Base-by-base conservation (phyloP, 2,797 vertebrate genomes). In the Sarcoramphus papa region DNA sequence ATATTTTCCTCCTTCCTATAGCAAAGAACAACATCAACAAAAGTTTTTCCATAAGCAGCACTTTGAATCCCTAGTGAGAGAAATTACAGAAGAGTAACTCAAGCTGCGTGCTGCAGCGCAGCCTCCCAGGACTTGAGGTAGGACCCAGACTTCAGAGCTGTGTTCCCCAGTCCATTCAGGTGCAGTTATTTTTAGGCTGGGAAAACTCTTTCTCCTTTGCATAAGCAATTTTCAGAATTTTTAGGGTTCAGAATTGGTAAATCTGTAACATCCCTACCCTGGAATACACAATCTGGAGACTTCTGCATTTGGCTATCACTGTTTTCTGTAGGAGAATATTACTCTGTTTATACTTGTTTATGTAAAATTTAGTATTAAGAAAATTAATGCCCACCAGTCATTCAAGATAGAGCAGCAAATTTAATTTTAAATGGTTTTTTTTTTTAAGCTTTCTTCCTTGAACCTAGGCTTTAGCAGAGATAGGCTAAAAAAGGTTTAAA, bases 391-490 rank as follows among this genome's bases (percentile, higher is more conserved):
- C 35, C 9, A 6, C 41, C 22, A 69, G 18, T 81, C 62, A 65
- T 78, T 81, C 19, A 59, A 54, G 50, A 47, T 69, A 62, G 81
- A 81, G 21, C 30, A 40, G 30, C 27, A 50, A 48, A 72, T 43
- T 53, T 28, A n/a, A 50, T 41, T 48, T 47, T 28, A 76, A 75
- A 30, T 2, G 37, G 37, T 37, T 37, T 37, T 37, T 37, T 5
- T 76, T 86, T 85, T 70, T 33, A 81, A 77, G 25, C n/a, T 88
- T 89, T 83, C 23, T 88, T 56, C n/a, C 90, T 85, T 69, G 75
- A 79, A 64, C 40, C 6, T 76, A 25, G 28, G 7, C 2, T 30
- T 70, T 67, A 76, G 43, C 16, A 85, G 60, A 78, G 57, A 28
- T 6, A 64, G 27, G 33, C 70, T 81, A 37, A 78, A 74, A 89